Conservation (phyloP, 2,113 vertebrate genomes). For the Tenrec ecaudatus region DNA sequence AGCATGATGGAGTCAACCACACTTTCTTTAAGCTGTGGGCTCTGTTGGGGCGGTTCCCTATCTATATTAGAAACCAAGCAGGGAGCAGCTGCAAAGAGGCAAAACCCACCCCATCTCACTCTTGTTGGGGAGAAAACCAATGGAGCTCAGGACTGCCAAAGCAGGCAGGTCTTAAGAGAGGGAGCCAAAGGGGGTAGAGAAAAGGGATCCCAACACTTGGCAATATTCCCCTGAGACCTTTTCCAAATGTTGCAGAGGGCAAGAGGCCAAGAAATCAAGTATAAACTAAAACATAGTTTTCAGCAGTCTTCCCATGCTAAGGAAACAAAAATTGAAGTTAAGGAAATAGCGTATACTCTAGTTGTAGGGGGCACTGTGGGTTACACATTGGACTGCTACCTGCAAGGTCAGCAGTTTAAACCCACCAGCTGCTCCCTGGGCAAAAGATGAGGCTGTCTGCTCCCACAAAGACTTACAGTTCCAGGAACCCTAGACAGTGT, state of each 20-base stretch:
- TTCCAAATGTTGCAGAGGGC: not conserved
- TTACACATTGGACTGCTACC: too few relatives aligned
- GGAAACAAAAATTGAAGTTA: too few relatives aligned
- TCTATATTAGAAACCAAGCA: not conserved
- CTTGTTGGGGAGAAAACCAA: not conserved
- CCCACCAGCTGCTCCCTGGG: too few relatives aligned
- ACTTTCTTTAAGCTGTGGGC: not conserved
- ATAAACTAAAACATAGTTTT: too few relatives aligned
- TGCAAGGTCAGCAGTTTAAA: too few relatives aligned
- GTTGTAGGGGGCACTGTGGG: too few relatives aligned
- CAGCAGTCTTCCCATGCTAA: too few relatives aligned
- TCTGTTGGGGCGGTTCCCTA: not conserved
- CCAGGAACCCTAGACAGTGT: too few relatives aligned
- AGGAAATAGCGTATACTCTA: too few relatives aligned
- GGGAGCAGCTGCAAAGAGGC: not conserved
- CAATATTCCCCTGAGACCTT: not conserved
- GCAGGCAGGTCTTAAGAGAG: not conserved
- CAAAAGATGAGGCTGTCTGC: too few relatives aligned
- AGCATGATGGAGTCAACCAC: not conserved
- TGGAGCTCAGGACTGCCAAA: not conserved
- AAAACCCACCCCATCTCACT: too few relatives aligned
- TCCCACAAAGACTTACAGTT: too few relatives aligned
- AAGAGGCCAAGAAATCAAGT: not conserved
- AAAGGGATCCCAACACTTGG: not conserved
- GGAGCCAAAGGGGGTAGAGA: not conserved